Percentiles rank a stretch among this genome's conserved stretches.
phyloP scores from a whole-genome alignment of 2,797 vertebrate species.

The Dallia pectoralis region DNA sequence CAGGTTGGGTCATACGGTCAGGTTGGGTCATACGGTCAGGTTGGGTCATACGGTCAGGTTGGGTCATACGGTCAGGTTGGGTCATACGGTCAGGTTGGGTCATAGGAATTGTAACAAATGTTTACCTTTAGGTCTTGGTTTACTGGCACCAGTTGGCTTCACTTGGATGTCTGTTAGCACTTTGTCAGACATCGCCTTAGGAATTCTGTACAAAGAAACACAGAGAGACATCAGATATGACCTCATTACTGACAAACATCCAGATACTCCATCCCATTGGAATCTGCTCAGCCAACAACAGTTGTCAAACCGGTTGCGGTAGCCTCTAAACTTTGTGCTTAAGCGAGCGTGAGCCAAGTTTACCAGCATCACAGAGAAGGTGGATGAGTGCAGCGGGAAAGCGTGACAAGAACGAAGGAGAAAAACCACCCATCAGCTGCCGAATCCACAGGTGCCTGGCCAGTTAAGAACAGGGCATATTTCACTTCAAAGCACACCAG shows the following conservation, averaged over 20 bases:
- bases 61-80: neutral
- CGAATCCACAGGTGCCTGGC: slow-evolving; percentile 17
- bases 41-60: no score
- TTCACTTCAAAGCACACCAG: slow-evolving; percentile 28
- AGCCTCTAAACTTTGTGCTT: slow-evolving; percentile 18
- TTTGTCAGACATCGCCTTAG: slow-evolving; percentile 85
- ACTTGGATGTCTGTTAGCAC: slow-evolving; percentile 73
- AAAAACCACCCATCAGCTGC: slow-evolving; percentile 30
- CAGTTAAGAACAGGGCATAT: slow-evolving; percentile 13
- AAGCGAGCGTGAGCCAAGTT: slow-evolving; percentile 26
- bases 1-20: neutral
- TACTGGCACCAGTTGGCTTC: slow-evolving; percentile 60
- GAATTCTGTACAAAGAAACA: slow-evolving; percentile 78
- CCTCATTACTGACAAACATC: slow-evolving; percentile 25
- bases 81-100: no score
- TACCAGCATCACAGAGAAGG: slow-evolving; percentile 19
- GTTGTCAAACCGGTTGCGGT: slow-evolving; percentile 20
- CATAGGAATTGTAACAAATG: slow-evolving; percentile 26
- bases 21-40: neutral
- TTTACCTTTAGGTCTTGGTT: slow-evolving; percentile 75
- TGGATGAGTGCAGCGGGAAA: slow-evolving; percentile 22
- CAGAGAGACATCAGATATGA: slow-evolving; percentile 33
- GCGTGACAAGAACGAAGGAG: slow-evolving; percentile 23
- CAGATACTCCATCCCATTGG: slow-evolving; percentile 27
- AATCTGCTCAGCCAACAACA: slow-evolving; percentile 24